Conservation (phyloP, 2,888 invertebrate genomes). For the Athalia circularis region DNA sequence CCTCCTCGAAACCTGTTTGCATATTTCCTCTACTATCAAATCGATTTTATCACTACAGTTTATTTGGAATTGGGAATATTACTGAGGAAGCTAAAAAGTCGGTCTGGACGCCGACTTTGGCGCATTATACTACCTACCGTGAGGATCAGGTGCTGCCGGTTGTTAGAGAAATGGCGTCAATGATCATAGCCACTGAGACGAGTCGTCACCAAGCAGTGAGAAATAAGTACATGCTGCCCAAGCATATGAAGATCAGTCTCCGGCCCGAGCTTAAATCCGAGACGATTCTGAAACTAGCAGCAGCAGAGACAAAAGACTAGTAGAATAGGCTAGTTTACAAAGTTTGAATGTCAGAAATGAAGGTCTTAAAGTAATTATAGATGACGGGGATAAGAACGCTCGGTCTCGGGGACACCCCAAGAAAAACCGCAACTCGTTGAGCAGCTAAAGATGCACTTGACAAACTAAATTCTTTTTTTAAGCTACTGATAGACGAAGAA, state of each 20-base stretch:
- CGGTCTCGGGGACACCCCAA: no score
- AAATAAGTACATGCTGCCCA: slow-evolving; percentile 80
- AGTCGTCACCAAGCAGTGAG: slow-evolving; percentile 83
- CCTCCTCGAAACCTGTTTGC: slow-evolving; percentile 9
- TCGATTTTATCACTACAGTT: slow-evolving; percentile 51
- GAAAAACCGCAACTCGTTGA: no score
- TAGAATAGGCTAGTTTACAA: slow-evolving; percentile 46
- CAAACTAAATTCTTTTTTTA: no score
- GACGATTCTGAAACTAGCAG: slow-evolving; percentile 56
- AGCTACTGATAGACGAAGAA: no score
- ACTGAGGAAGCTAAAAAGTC: slow-evolving; percentile 70
- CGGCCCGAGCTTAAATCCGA: slow-evolving; percentile 79
- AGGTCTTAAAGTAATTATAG: not conserved
- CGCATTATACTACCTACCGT: slow-evolving; percentile 85
- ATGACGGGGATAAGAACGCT: not conserved
- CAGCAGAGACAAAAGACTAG: slow-evolving; percentile 1
- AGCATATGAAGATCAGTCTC: slow-evolving; percentile 80
- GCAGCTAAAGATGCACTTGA: no score
- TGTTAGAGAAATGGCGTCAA: slow-evolving; percentile 81
- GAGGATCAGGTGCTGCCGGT: slow-evolving; percentile 82
- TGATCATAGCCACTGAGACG: slow-evolving; percentile 82
- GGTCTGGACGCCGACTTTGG: slow-evolving; percentile 85
- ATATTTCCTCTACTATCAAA: not conserved
- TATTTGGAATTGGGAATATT: slow-evolving; percentile 67
- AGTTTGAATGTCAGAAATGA: slow-evolving; percentile 17